Conservation (phyloP, 2,888 invertebrate species). For the Drosophila mayaguana region DNA sequence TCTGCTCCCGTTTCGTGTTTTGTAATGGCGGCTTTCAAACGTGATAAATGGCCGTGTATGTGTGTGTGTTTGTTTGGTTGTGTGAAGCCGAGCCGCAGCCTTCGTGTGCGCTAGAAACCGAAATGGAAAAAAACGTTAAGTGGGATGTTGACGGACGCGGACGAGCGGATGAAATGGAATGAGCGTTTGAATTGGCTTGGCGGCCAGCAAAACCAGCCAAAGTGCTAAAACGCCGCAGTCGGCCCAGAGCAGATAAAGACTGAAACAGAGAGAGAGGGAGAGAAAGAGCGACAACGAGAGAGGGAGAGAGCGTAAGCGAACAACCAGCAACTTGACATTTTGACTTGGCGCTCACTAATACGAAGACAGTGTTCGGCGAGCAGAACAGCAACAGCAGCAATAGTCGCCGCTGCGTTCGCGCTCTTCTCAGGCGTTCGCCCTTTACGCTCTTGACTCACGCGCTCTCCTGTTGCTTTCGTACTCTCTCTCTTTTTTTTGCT, state of each 20-base stretch:
- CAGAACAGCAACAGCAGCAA: conserved; percentile 7
- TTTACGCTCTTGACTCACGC: conserved; percentile 37
- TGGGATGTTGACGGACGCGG: conserved; percentile 82
- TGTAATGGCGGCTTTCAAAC: conserved; percentile 69
- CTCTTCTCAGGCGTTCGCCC: conserved; percentile 50
- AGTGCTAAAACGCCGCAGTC: conserved; percentile 66
- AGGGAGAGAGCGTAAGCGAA: conserved; percentile 21
- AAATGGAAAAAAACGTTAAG: conserved; percentile 58
- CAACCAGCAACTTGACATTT: conserved; percentile 65
- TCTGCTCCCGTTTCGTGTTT: conserved; percentile 66
- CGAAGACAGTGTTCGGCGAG: conserved; percentile 19
- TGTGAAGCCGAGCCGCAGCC: conserved; percentile 50
- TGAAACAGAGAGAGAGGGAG: conserved; percentile 24
- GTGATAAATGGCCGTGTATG: conserved; percentile 54
- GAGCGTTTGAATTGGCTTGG: conserved; percentile 69
- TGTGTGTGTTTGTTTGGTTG: conserved; percentile 11
- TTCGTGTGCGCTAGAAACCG: conserved; percentile 35
- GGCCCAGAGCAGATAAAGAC: conserved; percentile 49
- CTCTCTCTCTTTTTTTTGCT: conserved; percentile 26
- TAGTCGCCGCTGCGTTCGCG: conserved; percentile 64
- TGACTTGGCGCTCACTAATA: conserved; percentile 52
- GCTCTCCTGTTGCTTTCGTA: conserved; percentile 18
- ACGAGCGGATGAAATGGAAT: conserved; percentile 82
- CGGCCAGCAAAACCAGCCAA: conserved; percentile 58
- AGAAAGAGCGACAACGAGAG: conserved; percentile 15